Evolutionary conservation across 2,888 invertebrate genomes (phyloP), one percentile per base, ranked within the genome.

Genomic region (Coenonympha glycerion): DNA sequence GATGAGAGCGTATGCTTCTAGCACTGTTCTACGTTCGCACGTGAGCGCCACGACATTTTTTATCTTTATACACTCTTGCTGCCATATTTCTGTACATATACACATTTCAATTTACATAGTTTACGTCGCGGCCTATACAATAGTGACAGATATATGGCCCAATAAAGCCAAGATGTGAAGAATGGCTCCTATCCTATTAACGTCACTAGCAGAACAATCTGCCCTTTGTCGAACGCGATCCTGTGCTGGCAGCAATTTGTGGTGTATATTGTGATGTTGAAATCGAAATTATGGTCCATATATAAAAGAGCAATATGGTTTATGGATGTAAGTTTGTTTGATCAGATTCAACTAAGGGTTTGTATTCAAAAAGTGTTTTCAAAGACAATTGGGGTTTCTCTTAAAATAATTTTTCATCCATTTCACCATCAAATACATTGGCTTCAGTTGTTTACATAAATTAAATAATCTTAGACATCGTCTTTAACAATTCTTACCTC

Each of bases 111-210:
- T 46, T 18, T 41, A 26, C 3, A 34, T 36, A 41, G 28, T 45
- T 8, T 47, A 15, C 45, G 50, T 56, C 55, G 46, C 47, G 37
- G 48, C 39, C 62, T 60, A 61, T 62, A 66, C 62, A 64, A 63
- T 65, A 59, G 57, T 58, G 49, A 54, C 60, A 76, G 73, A 80
- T 76, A 69, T 72, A 79, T 76, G 58, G 71, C 68, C 71, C 78
- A 79, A 79, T 81, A 79, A 78, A 77, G 69, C 69, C 66, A 64
- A 70, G 72, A 76, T 72, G 77, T 76, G 76, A 79, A 74, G 76
- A 78, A 80, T 77, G 73, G 78, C 68, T 65, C 64, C 66, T 66
- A 73, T 79, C 73, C 78, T 75, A 81, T 82, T 81, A 79, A 77
- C 71, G 82, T 81, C 82, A 71, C 69, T 64, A 65, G 68, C 79